Evolutionary conservation across 2,888 invertebrate genomes (phyloP).

Genomic region (Tetragonula carbonaria): DNA sequence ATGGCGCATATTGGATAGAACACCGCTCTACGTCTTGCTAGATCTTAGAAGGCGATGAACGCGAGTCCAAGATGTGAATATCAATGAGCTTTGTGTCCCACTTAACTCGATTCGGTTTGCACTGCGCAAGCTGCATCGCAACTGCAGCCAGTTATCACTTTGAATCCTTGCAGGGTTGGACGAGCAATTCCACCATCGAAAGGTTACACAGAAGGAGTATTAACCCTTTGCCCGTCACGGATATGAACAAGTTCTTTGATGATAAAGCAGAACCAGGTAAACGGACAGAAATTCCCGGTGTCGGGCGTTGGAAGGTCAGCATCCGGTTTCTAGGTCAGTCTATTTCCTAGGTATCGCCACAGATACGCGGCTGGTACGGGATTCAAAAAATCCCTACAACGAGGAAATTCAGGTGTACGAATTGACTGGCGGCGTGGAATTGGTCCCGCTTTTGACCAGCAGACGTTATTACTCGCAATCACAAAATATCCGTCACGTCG

Average conservation of each 20-base stretch:
- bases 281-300: constrained; percentile 2
- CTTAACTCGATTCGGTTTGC: constrained; percentile 1
- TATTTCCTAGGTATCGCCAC: constrained; percentile 50
- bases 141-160: constrained; percentile 21
- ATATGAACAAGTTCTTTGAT: constrained; percentile 75
- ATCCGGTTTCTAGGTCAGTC: constrained; percentile 24
- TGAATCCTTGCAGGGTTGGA: constrained; percentile 74
- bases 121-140: constrained; percentile 4
- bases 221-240: constrained; percentile 65
- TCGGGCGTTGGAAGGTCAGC: neutral
- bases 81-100: neutral
- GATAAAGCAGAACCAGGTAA: constrained; percentile 66
- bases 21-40: neutral
- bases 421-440: constrained; percentile 89
- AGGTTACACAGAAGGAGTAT: constrained; percentile 63
- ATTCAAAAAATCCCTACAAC: constrained; percentile 65
- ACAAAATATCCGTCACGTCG: constrained; percentile 76
- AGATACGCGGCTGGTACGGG: constrained; percentile 30
- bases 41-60: constrained; percentile 7
- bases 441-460: constrained; percentile 90
- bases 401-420: constrained; percentile 77
- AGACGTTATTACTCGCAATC: constrained; percentile 84
- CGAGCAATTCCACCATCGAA: constrained; percentile 71
- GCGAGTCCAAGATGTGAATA: neutral
- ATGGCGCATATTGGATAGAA: neutral